These are phyloP conservation scores for Sturnus vulgaris DNA, from an alignment of 2,113 vertebrate species.

Conservation along the genomic window DNA sequence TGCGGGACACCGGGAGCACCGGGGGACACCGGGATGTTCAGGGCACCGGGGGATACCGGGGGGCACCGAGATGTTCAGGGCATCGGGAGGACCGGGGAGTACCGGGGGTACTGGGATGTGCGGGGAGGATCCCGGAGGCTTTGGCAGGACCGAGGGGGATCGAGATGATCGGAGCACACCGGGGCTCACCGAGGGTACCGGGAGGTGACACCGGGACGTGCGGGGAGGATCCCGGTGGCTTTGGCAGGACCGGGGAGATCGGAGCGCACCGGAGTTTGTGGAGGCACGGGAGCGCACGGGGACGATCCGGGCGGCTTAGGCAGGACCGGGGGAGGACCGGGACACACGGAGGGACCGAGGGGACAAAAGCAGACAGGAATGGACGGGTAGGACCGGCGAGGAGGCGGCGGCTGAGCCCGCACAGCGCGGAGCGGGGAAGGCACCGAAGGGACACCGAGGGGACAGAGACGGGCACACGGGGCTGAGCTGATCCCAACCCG, in stretches of 20 bases:
- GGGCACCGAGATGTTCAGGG: neutral
- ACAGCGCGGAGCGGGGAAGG: neutral
- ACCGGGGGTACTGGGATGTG: neutral
- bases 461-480: neutral
- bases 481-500: accelerated
- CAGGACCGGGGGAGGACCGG: neutral
- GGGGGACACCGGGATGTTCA: too few species aligned
- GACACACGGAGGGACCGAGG: too few species aligned
- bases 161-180: accelerated
- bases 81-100: too few species aligned
- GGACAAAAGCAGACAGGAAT: accelerated
- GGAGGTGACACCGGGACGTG: neutral
- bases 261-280: neutral
- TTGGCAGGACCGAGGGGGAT: neutral
- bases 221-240: neutral
- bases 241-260: neutral
- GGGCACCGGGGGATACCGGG: too few species aligned
- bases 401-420: neutral
- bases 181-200: neutral
- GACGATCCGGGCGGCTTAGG: neutral
- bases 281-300: neutral
- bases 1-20: too few species aligned
- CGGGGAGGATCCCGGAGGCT: neutral
- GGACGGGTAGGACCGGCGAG: neutral
- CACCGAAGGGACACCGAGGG: neutral